Conservation (phyloP, 2,113 vertebrate genomes). For the Scomber scombrus region DNA sequence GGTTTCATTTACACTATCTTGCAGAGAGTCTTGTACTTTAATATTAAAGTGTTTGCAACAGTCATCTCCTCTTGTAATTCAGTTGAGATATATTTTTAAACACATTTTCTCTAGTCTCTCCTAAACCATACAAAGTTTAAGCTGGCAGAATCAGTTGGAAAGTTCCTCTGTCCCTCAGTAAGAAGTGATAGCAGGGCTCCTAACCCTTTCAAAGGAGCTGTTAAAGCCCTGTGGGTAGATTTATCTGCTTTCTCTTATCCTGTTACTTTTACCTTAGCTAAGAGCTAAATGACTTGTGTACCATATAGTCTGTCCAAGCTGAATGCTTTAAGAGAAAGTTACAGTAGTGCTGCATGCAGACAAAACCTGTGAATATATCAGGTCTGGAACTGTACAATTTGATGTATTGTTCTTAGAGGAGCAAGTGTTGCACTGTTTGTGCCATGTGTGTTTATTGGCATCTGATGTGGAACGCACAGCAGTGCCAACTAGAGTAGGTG, state of each 20-base stretch:
- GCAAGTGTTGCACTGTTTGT: constrained; percentile 2
- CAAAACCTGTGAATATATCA: background rate
- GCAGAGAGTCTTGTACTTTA: no score
- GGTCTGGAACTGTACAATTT: constrained; percentile 7
- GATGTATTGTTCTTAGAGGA: background rate
- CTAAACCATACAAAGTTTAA: background rate
- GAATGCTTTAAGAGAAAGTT: constrained; percentile 12
- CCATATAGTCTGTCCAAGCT: background rate
- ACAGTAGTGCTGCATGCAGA: background rate
- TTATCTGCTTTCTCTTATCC: constrained; percentile 5
- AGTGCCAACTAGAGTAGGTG: background rate
- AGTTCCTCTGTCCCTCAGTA: background rate
- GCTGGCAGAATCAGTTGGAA: constrained; percentile 3
- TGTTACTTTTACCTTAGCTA: constrained; percentile 6
- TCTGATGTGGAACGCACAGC: constrained; percentile 9
- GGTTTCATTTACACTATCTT: background rate
- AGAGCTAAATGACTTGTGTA: background rate
- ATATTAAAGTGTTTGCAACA: background rate
- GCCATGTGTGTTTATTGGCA: constrained; percentile 15
- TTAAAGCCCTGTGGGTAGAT: constrained; percentile 3
- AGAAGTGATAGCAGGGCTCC: constrained; percentile 8
- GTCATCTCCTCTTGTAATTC: background rate
- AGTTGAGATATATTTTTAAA: no score
- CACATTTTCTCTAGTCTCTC: background rate
- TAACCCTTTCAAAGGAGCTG: constrained; percentile 4